phyloP scores from a whole-genome alignment of 1,140 invertebrate genomes.

The Tetranychus urticae region DNA sequence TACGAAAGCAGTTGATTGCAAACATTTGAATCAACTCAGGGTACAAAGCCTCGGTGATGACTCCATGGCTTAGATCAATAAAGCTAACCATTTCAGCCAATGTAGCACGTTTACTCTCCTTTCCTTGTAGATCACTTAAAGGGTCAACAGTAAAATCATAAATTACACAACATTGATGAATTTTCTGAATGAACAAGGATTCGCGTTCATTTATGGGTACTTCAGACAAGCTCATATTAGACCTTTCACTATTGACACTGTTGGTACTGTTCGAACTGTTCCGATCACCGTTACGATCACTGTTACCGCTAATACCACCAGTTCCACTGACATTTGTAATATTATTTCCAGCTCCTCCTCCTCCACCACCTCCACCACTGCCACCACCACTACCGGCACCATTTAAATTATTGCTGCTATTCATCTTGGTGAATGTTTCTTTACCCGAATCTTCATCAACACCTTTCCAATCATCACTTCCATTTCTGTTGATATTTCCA shows the following conservation, averaged over 20 bases:
- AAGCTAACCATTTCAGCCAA: conserved; percentile 97
- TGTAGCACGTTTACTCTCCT: conserved; percentile 87
- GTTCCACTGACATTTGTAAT: too few species aligned
- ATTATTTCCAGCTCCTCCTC: too few species aligned
- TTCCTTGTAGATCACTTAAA: conserved; percentile 97
- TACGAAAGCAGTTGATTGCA: conserved; percentile 57
- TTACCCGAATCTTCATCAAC: not conserved
- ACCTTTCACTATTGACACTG: not conserved
- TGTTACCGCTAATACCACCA: not conserved
- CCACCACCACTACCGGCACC: too few species aligned
- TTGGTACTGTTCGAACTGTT: too few species aligned
- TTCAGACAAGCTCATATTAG: not conserved
- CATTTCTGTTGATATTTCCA: too few species aligned
- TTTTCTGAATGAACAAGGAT: conserved; percentile 84
- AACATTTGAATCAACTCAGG: conserved; percentile 16
- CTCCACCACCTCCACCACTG: too few species aligned
- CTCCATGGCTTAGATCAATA: conserved; percentile 58
- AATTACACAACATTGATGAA: conserved; percentile 90
- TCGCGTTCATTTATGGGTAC: conserved; percentile 26
- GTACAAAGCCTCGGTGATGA: conserved; percentile 67
- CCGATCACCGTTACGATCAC: not conserved
- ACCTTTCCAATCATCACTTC: too few species aligned
- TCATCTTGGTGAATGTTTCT: not conserved
- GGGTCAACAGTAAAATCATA: conserved; percentile 95
- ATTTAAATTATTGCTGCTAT: not conserved